phyloP scores from a whole-genome alignment of 2,888 invertebrate species.

The Callimorpha dominula region DNA sequence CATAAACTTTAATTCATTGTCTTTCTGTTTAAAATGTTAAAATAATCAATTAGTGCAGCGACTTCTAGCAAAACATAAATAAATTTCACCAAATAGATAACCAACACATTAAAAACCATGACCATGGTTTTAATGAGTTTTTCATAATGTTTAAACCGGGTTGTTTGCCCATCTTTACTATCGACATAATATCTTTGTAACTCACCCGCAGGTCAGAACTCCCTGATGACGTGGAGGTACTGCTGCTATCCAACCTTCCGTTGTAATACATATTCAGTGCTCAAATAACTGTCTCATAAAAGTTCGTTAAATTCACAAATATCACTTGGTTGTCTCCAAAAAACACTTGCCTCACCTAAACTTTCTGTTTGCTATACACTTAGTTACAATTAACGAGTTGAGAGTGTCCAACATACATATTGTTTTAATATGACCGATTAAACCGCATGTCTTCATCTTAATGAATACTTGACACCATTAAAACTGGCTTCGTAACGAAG shows the following conservation, averaged over 20 bases:
- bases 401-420: constrained; percentile 50
- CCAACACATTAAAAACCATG: background rate
- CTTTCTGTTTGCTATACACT: constrained; percentile 53
- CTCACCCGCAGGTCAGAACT: constrained; percentile 79
- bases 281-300: constrained; percentile 21
- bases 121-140: no score
- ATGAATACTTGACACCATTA: constrained; percentile 56
- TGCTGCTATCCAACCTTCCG: constrained; percentile 70
- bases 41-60: no score
- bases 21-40: no score
- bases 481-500: constrained; percentile 42
- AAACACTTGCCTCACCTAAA: constrained; percentile 2
- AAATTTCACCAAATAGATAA: no score
- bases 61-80: no score
- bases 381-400: constrained; percentile 57
- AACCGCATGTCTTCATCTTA: constrained; percentile 49
- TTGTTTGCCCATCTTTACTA: background rate
- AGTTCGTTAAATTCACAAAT: constrained; percentile 28
- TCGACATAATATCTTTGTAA: constrained; percentile 15
- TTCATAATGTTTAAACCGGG: no score
- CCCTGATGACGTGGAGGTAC: constrained; percentile 78
- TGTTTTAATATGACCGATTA: constrained; percentile 56
- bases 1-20: no score
- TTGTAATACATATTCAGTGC: constrained; percentile 63
- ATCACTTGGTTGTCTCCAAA: constrained; percentile 7